Conservation (phyloP, 2,888 invertebrate species). For the Netelia melanura region DNA sequence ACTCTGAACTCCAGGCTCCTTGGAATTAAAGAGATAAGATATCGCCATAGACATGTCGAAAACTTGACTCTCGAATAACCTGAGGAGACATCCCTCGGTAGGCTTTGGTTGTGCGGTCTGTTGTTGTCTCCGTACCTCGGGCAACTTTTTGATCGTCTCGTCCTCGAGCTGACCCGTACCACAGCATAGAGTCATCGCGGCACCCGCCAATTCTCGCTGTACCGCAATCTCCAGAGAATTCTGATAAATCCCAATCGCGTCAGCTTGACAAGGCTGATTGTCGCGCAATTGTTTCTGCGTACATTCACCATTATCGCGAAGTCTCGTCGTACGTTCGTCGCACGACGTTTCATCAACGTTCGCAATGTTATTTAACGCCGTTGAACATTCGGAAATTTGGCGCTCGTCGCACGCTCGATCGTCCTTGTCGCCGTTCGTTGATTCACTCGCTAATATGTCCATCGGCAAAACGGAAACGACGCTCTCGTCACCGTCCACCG, state of each 20-base stretch:
- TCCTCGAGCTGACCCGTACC: slow-evolving; percentile 78
- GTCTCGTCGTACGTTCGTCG: slow-evolving; percentile 41
- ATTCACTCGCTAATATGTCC: slow-evolving; percentile 70
- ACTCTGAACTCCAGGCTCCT: slow-evolving; percentile 98
- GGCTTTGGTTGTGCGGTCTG: slow-evolving; percentile 83
- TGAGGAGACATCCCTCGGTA: slow-evolving; percentile 90
- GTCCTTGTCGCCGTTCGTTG: slow-evolving; percentile 67
- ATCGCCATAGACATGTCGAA: slow-evolving; percentile 99
- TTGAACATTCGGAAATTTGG: slow-evolving; percentile 59
- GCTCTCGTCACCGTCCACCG: slow-evolving; percentile 83
- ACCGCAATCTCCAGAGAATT: slow-evolving; percentile 73
- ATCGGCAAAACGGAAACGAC: slow-evolving; percentile 79
- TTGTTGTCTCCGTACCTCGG: slow-evolving; percentile 84
- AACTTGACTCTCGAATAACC: slow-evolving; percentile 98
- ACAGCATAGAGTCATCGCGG: slow-evolving; percentile 83
- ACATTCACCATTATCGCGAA: slow-evolving; percentile 69
- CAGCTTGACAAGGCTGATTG: slow-evolving; percentile 70
- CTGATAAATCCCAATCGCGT: slow-evolving; percentile 61
- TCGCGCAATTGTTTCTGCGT: slow-evolving; percentile 71
- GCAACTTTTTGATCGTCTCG: slow-evolving; percentile 74
- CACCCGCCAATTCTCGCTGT: slow-evolving; percentile 81
- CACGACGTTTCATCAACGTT: slow-evolving; percentile 61
- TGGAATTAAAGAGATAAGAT: slow-evolving; percentile 98
- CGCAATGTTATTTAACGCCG: slow-evolving; percentile 75
- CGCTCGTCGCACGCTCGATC: slow-evolving; percentile 69